A percentile compares a stretch with the other conserved stretches of the same genome.
phyloP scores from a whole-genome alignment of 2,888 invertebrate species.

The Hypena proboscidalis region DNA sequence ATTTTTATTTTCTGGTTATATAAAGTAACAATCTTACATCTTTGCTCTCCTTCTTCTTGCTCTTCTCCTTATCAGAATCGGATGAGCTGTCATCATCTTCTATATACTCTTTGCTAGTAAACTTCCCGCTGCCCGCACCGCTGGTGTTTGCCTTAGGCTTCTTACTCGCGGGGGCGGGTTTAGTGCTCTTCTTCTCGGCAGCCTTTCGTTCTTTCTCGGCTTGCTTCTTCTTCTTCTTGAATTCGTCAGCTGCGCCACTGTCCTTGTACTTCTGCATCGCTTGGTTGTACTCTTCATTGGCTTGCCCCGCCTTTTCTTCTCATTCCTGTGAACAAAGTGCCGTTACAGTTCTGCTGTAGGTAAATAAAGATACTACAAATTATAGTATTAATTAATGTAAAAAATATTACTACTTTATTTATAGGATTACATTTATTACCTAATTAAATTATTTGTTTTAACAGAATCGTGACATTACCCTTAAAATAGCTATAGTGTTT shows the following conservation, averaged over 20 bases:
- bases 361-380: no score
- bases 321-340: slow-evolving; percentile 90
- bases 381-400: no score
- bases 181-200: slow-evolving; percentile 70
- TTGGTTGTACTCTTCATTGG: slow-evolving; percentile 93
- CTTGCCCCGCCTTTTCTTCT: slow-evolving; percentile 93
- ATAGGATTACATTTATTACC: no score
- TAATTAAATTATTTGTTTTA: no score
- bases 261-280: slow-evolving; percentile 96
- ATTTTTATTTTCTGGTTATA: no score
- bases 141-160: slow-evolving; percentile 70
- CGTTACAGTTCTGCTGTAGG: no score
- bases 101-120: slow-evolving; percentile 97
- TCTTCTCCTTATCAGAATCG: slow-evolving; percentile 78
- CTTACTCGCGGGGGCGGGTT: slow-evolving; percentile 45
- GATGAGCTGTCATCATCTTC: slow-evolving; percentile 90
- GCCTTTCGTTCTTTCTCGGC: slow-evolving; percentile 71
- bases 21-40: slow-evolving; percentile 67
- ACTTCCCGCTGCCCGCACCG: slow-evolving; percentile 79
- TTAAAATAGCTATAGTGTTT: no score
- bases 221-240: slow-evolving; percentile 76
- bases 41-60: slow-evolving; percentile 75
- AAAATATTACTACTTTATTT: no score
- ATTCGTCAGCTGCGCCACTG: slow-evolving; percentile 86
- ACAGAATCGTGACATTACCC: no score